A percentile compares a stretch with the other conserved stretches of the same genome.
phyloP scores from a whole-genome alignment of 2,113 vertebrate species.

The Oenanthe oenanthe region DNA sequence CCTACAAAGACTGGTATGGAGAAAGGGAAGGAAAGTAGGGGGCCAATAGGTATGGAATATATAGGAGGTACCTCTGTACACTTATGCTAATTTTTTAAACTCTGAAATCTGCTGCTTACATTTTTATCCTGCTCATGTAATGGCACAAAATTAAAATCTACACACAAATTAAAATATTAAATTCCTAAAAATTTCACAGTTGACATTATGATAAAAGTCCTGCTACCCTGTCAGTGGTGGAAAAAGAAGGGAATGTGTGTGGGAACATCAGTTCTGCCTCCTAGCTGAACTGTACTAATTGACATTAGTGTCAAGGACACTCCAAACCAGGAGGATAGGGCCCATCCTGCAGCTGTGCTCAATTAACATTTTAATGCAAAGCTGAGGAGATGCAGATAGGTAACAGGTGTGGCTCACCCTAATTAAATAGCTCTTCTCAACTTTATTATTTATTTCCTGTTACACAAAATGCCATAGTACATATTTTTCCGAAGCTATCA shows the following conservation, averaged over 20 bases:
- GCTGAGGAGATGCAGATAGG: constrained; percentile 24
- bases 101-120: not conserved
- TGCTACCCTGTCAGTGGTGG: not conserved
- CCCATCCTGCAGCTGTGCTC: constrained; percentile 38
- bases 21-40: not conserved
- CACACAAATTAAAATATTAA: not conserved
- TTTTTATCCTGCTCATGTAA: not conserved
- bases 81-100: not conserved
- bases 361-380: constrained; percentile 57
- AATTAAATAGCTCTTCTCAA: constrained; percentile 36
- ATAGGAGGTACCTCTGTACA: not conserved
- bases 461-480: constrained; percentile 14
- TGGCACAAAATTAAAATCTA: not conserved
- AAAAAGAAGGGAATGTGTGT: not conserved
- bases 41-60: fast-evolving
- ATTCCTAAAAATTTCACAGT: not conserved
- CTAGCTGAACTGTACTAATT: not conserved
- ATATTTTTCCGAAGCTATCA: not conserved
- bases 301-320: not conserved
- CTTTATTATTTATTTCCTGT: constrained; percentile 43
- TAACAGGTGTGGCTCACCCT: constrained; percentile 42
- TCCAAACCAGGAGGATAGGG: not conserved
- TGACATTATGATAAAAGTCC: not conserved
- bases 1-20: not conserved
- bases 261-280: not conserved